phyloP scores from a whole-genome alignment of 2,888 invertebrate genomes.

The Trichacis sp. region DNA sequence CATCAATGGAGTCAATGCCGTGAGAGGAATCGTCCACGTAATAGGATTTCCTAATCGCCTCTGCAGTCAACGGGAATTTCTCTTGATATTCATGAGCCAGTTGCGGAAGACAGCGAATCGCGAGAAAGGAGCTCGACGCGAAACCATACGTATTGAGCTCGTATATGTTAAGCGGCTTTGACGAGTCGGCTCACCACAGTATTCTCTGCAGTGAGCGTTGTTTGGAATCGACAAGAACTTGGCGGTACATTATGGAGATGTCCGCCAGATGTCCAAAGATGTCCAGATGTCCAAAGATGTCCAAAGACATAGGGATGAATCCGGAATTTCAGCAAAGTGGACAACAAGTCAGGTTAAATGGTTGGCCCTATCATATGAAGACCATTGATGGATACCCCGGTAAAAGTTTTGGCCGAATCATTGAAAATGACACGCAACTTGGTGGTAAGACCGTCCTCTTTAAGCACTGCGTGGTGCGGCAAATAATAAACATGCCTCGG shows the following conservation, averaged over 20 bases:
- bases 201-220: slow-evolving; percentile 46
- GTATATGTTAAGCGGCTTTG: slow-evolving; percentile 11
- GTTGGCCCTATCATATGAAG: slow-evolving; percentile 42
- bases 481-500: slow-evolving; percentile 4
- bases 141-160: no score
- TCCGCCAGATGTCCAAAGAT: no score
- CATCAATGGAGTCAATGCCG: no score
- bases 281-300: no score
- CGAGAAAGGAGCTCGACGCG: no score
- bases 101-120: no score
- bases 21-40: no score
- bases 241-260: no score
- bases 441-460: slow-evolving; percentile 43
- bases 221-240: slow-evolving; percentile 18
- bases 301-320: slow-evolving; percentile 37
- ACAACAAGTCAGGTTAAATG: slow-evolving; percentile 37
- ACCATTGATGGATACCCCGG: slow-evolving; percentile 47
- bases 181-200: slow-evolving; percentile 43
- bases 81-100: no score
- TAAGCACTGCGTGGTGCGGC: slow-evolving; percentile 16
- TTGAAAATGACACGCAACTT: slow-evolving; percentile 55
- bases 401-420: slow-evolving; percentile 43
- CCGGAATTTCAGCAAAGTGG: slow-evolving; percentile 42
- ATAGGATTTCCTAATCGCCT: no score
- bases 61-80: no score